Percentiles rank a stretch among this genome's conserved stretches.
Evolutionary conservation across 2,113 vertebrate species (phyloP).

Genomic region (Sclerurus mexicanus): DNA sequence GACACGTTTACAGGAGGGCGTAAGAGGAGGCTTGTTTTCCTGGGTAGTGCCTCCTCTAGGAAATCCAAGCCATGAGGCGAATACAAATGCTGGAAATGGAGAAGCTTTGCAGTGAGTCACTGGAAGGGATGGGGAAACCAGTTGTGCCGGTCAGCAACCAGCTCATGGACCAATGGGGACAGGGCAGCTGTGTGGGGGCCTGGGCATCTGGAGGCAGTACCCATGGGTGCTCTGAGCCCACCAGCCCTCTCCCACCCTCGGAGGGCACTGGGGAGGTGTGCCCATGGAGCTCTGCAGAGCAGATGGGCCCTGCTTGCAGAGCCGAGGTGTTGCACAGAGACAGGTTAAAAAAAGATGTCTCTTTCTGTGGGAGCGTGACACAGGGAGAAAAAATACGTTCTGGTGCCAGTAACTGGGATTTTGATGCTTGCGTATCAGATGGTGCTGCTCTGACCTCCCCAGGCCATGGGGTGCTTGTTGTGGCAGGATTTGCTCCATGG

Average conservation of each 20-base stretch:
- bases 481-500: neutral
- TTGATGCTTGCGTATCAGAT: accelerated
- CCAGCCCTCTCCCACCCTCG: neutral
- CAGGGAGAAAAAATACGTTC: accelerated
- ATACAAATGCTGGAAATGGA: neutral
- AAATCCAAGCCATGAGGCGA: neutral
- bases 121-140: conserved; percentile 1
- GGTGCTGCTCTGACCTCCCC: neutral
- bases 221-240: neutral
- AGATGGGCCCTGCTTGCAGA: neutral
- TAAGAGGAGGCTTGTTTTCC: neutral
- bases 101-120: conserved; percentile 23
- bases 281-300: neutral
- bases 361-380: neutral
- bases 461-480: accelerated
- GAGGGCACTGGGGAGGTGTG: neutral
- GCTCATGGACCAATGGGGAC: accelerated
- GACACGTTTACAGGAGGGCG: neutral
- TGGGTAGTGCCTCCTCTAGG: neutral
- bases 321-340: neutral
- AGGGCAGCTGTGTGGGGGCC: neutral
- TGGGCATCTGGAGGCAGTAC: neutral
- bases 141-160: neutral
- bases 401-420: neutral
- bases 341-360: conserved; percentile 6